Evolutionary conservation across 2,113 vertebrate species (phyloP).

Genomic region (Hemicordylus capensis): DNA sequence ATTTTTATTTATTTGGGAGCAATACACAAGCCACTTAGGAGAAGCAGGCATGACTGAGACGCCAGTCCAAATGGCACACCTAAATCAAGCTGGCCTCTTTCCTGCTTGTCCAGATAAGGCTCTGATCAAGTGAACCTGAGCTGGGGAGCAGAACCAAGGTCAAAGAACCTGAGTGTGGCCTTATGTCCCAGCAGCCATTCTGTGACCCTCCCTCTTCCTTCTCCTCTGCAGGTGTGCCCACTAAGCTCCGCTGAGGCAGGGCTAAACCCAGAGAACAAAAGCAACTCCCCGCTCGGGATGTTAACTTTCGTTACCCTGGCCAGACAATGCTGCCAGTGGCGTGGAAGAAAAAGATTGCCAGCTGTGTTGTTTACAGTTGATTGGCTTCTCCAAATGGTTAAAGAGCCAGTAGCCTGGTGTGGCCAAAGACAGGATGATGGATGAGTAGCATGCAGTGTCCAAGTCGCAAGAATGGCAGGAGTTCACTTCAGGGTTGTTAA

Average conservation of each 20-base stretch:
- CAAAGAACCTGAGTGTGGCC: no score
- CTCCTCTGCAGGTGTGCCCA: slow-evolving; percentile 73
- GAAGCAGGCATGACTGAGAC: background rate
- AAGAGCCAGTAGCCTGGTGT: slow-evolving; percentile 82
- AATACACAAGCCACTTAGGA: background rate
- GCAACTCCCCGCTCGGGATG: slow-evolving; percentile 78
- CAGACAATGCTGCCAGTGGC: slow-evolving; percentile 84
- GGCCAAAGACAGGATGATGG: slow-evolving; percentile 86
- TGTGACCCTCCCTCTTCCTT: background rate
- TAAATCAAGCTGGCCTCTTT: background rate
- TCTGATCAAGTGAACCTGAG: background rate
- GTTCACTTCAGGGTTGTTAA: slow-evolving; percentile 86
- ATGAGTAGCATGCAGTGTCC: slow-evolving; percentile 79
- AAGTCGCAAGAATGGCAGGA: slow-evolving; percentile 78
- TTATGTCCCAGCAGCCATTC: background rate
- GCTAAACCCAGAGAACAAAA: slow-evolving; percentile 68
- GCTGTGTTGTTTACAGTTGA: slow-evolving; percentile 85
- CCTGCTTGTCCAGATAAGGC: background rate
- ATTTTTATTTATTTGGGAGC: no score
- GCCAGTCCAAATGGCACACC: no score
- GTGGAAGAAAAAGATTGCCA: slow-evolving; percentile 84
- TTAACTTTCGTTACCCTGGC: slow-evolving; percentile 85
- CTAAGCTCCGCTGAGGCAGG: slow-evolving; percentile 59
- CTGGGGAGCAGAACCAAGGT: no score
- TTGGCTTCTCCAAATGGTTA: slow-evolving; percentile 80